Conservation (phyloP, 2,113 vertebrate species). For the Siniperca chuatsi region DNA sequence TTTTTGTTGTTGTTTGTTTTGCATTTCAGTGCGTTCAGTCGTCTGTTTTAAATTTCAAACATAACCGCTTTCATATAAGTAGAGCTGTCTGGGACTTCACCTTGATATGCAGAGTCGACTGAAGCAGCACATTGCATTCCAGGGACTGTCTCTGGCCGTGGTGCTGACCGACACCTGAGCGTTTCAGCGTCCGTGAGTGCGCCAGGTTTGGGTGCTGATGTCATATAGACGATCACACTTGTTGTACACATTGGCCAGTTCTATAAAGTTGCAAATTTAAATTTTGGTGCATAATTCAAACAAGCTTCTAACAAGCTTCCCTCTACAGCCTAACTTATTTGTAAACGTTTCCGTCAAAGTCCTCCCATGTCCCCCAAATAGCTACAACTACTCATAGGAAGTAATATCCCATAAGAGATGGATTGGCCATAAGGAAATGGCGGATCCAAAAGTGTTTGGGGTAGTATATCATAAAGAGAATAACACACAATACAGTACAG, state of each 20-base stretch:
- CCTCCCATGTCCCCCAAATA: too few relatives aligned
- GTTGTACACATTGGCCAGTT: not conserved
- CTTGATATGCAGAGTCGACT: not conserved
- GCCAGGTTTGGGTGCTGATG: not conserved
- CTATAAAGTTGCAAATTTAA: not conserved
- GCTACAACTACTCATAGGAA: not conserved
- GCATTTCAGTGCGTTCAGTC: not conserved
- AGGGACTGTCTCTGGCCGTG: slow-evolving; percentile 41
- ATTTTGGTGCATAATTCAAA: not conserved
- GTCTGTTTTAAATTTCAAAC: not conserved
- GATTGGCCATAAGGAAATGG: not conserved
- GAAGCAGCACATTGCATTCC: not conserved
- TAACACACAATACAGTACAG: not conserved
- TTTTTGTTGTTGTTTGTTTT: not conserved
- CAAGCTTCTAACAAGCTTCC: not conserved
- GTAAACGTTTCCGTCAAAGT: not conserved
- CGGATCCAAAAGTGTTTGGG: too few relatives aligned
- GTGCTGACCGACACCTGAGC: slow-evolving; percentile 40
- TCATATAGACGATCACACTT: not conserved
- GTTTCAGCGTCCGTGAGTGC: not conserved
- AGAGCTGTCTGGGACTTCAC: not conserved
- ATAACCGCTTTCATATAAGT: not conserved
- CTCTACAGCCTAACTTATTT: not conserved
- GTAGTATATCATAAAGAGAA: not conserved
- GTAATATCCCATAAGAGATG: not conserved